These are phyloP conservation scores for Chrysomallon squamiferum DNA, from an alignment of 1,140 invertebrate genomes.

Conservation along the genomic window DNA sequence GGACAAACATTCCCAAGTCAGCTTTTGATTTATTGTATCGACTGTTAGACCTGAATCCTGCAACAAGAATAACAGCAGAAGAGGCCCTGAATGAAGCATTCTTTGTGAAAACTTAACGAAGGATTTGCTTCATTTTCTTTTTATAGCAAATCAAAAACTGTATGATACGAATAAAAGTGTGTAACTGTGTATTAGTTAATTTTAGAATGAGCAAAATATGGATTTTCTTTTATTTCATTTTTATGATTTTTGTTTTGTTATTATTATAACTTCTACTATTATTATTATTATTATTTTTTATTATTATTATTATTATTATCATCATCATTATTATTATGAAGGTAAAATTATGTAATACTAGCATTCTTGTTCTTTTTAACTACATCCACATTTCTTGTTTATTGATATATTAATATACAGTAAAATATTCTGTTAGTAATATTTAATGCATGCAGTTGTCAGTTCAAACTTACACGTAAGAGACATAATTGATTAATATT, in stretches of 20 bases:
- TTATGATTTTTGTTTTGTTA: neutral
- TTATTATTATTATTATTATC: too few species aligned
- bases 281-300: too few species aligned
- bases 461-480: too few species aligned
- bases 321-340: too few species aligned
- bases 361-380: too few species aligned
- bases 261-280: neutral
- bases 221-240: neutral
- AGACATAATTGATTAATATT: too few species aligned
- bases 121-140: neutral
- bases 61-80: slow-evolving; percentile 57
- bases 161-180: neutral
- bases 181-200: neutral
- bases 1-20: slow-evolving; percentile 46
- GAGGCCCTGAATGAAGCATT: slow-evolving; percentile 57
- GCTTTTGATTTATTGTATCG: slow-evolving; percentile 55
- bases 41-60: slow-evolving; percentile 58
- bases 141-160: neutral
- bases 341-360: too few species aligned
- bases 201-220: neutral
- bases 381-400: too few species aligned
- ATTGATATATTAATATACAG: too few species aligned
- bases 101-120: too few species aligned
- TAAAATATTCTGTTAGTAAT: too few species aligned
- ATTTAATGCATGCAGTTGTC: too few species aligned